These are phyloP conservation scores for Siphlonurus alternatus DNA, from an alignment of 2,888 invertebrate genomes.

Conservation along the genomic window DNA sequence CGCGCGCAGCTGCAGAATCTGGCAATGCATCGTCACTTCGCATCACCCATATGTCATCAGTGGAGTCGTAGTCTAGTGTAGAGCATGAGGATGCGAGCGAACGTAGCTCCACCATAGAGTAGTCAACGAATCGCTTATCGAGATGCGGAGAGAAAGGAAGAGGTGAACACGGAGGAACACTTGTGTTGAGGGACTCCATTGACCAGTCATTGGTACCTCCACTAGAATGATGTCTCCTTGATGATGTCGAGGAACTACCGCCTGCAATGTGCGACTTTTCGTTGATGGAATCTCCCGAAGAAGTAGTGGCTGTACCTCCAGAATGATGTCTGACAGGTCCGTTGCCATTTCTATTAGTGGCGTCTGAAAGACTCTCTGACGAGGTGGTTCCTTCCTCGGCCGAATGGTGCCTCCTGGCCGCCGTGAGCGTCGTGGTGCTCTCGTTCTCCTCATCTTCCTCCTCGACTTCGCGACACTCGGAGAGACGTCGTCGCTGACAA, in stretches of 20 bases:
- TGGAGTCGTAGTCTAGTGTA: constrained; percentile 36
- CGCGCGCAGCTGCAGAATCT: not conserved
- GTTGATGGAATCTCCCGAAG: not conserved
- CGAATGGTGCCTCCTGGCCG: not conserved
- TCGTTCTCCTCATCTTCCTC: constrained; percentile 55
- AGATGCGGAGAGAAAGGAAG: constrained; percentile 48
- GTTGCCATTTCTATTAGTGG: constrained; percentile 1
- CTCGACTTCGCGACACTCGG: constrained; percentile 46
- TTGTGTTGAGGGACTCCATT: not conserved
- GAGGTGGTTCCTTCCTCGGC: not conserved
- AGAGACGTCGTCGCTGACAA: constrained; percentile 27
- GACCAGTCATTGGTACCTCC: constrained; percentile 21
- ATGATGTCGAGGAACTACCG: constrained; percentile 22
- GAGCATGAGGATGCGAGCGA: constrained; percentile 46
- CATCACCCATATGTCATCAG: constrained; percentile 50
- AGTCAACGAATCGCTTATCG: constrained; percentile 67
- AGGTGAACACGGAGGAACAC: constrained; percentile 25
- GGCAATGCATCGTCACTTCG: constrained; percentile 21
- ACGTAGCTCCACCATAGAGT: constrained; percentile 64
- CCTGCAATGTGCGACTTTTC: not conserved
- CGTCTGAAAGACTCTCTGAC: not conserved
- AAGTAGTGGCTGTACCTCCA: constrained; percentile 1
- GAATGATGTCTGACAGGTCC: constrained; percentile 5
- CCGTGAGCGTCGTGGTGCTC: not conserved
- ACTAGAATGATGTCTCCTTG: constrained; percentile 20